Evolutionary conservation across 1,140 invertebrate genomes (phyloP).

Genomic region (Zaprionus taronus): DNA sequence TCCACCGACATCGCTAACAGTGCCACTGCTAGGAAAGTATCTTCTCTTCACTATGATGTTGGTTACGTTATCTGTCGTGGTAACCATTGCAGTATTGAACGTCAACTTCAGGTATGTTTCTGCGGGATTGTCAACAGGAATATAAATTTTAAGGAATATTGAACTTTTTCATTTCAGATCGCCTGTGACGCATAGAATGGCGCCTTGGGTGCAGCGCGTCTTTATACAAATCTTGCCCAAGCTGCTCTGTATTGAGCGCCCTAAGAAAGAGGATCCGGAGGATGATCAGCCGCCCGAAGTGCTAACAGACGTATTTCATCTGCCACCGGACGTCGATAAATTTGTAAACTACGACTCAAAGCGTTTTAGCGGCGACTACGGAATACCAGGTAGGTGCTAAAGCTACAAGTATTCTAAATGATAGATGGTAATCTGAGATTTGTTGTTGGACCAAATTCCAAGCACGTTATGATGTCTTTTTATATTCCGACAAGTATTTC

Average conservation of each 20-base stretch:
- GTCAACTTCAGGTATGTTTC: constrained; percentile 94
- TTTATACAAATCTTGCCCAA: constrained; percentile 96
- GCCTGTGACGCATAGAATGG: constrained; percentile 98
- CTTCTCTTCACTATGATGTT: constrained; percentile 99
- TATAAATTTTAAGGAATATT: background rate
- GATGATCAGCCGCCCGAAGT: constrained; percentile 89
- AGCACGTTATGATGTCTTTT: background rate
- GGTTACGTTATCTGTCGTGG: constrained; percentile 98
- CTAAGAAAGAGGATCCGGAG: constrained; percentile 89
- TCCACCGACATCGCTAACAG: constrained; percentile 99
- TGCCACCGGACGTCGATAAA: constrained; percentile 89
- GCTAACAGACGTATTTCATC: constrained; percentile 90
- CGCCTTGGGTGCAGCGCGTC: constrained; percentile 94
- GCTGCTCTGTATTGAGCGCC: constrained; percentile 93
- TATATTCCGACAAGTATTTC: constrained; percentile 3
- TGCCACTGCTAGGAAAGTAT: constrained; percentile 99
- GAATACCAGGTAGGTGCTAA: constrained; percentile 86
- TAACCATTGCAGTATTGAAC: constrained; percentile 99
- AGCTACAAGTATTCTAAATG: too few relatives aligned
- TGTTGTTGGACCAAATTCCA: constrained; percentile 4
- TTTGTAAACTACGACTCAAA: constrained; percentile 87
- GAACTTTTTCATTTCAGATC: constrained; percentile 85
- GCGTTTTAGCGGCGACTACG: constrained; percentile 90
- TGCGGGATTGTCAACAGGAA: background rate
- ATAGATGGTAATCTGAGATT: too few relatives aligned